Base-by-base conservation (phyloP, 2,888 invertebrate species). In the Mamestra brassicae region DNA sequence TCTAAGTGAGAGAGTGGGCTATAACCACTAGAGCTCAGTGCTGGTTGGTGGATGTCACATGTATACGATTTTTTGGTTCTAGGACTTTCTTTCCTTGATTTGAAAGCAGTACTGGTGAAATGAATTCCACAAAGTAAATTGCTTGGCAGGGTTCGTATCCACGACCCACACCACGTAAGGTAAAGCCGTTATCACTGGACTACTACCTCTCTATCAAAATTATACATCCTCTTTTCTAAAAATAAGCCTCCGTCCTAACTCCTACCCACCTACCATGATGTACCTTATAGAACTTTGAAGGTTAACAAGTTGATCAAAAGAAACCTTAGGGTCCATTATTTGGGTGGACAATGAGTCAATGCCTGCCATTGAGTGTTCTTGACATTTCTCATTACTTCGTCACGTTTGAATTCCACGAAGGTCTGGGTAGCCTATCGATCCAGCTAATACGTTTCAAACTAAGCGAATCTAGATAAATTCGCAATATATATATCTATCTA, bases 241-340 rank as follows among this genome's bases (percentile, higher is more conserved):
- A 47, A 13, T 1, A n/a, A 13, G 10, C 4, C n/a, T 15, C 15
- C 17, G 17, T 26, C 17, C 38, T n/a, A 65, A 63, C 47, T 13
- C 13, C 2, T 57, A 26, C 45, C 38, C 11, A 15, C 5, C 7
- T 4, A 38, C 11, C 11, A 52, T 36, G 61, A 71, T 68, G 13
- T 38, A 57, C 54, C 34, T 36, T 54, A 55, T 57, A 55, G 57
- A 61, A n/a, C 34, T 67, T n/a, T 8, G 65, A 78, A 83, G 84
- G 80, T 36, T 10, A 65, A 66, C 73, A 13, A 5, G 54, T 83
- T 15, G 3, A 17, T 69, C 42, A 66, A 83, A 78, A 65, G 60
- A 58, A 80, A 72, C 61, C n/a, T 66, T 58, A 34, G 47, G 11
- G 26, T 36, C 17, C 11, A 69, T 57, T 62, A 69, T 66, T 72